A percentile compares a stretch with the other conserved stretches of the same genome.
Evolutionary conservation across 2,797 vertebrate genomes (phyloP).

Genomic region (Myripristis murdjan): DNA sequence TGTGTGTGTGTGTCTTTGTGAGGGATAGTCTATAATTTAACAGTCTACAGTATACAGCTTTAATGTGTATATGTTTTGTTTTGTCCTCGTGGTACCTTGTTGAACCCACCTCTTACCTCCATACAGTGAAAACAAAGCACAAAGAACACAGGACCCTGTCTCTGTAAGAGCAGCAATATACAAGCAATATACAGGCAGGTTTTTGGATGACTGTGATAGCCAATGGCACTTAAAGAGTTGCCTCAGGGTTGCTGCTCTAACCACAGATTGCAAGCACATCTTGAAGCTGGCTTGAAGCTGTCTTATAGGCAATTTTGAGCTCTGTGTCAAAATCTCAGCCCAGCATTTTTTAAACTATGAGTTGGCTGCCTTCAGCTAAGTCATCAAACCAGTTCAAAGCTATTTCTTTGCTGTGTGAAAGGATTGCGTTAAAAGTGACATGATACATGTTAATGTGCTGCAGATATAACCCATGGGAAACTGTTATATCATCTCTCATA

Average conservation of each 20-base stretch:
- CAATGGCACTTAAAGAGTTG: neutral
- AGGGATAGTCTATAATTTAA: neutral
- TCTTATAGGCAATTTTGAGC: too few relatives aligned
- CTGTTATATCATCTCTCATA: too few relatives aligned
- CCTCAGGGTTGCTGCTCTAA: constrained; percentile 27
- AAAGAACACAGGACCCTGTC: neutral
- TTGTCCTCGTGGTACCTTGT: too few relatives aligned
- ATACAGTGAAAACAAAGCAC: neutral
- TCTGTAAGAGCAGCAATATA: too few relatives aligned
- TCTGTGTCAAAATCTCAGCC: constrained; percentile 27
- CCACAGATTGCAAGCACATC: neutral
- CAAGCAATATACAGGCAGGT: too few relatives aligned
- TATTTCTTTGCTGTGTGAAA: too few relatives aligned
- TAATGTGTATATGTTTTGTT: neutral
- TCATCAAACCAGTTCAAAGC: neutral
- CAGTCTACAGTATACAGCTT: neutral
- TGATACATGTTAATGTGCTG: too few relatives aligned
- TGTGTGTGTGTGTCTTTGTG: constrained; percentile 16
- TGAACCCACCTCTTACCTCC: too few relatives aligned
- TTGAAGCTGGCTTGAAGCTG: too few relatives aligned
- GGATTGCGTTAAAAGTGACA: too few relatives aligned
- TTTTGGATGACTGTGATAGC: neutral
- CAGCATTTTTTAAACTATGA: constrained; percentile 39
- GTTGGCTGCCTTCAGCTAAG: constrained; percentile 29
- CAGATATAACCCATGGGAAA: too few relatives aligned